phyloP scores from a whole-genome alignment of 2,797 vertebrate species.

The Gallirallus australis region DNA sequence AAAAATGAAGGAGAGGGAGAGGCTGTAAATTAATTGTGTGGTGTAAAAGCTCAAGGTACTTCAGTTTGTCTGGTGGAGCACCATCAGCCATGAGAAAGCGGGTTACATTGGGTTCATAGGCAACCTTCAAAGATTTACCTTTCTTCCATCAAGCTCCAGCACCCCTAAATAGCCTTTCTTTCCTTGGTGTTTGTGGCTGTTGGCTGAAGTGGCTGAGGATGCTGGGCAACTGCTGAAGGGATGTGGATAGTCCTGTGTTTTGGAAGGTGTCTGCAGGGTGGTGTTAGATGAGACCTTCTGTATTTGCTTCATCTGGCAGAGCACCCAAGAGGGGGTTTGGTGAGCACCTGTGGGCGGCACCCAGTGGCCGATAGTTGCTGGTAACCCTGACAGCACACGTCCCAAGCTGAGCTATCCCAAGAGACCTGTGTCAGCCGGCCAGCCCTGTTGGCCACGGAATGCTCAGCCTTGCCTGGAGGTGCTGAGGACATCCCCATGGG shows the following conservation, averaged over 20 bases:
- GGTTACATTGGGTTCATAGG: neutral
- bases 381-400: neutral
- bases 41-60: neutral
- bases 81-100: fast-evolving
- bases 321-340: neutral
- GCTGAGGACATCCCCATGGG: neutral
- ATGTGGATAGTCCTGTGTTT: neutral
- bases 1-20: neutral
- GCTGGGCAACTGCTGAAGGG: fast-evolving
- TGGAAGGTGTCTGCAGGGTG: neutral
- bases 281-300: neutral
- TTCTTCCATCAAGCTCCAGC: neutral
- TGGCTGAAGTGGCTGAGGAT: neutral
- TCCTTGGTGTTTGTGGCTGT: neutral
- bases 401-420: neutral
- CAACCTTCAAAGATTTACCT: neutral
- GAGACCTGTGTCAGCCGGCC: neutral
- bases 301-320: neutral
- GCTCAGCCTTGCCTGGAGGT: neutral
- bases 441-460: neutral
- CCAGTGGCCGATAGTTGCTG: neutral
- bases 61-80: neutral
- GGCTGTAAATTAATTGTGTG: neutral
- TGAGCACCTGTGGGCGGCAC: neutral
- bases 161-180: neutral